phyloP scores from a whole-genome alignment of 2,888 invertebrate genomes.

The Drosophila borealis region DNA sequence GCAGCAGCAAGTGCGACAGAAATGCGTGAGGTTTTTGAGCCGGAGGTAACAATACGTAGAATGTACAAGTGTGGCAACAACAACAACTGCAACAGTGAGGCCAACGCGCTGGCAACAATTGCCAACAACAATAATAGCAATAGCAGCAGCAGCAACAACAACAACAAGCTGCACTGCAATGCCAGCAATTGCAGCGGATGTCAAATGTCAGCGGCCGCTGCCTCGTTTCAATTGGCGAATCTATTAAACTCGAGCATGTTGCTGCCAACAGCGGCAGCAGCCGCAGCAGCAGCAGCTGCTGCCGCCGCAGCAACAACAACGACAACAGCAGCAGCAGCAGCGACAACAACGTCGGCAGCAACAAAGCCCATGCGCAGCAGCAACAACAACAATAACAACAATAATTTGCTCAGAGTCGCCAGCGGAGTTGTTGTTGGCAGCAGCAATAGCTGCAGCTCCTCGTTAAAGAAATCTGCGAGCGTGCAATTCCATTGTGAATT shows the following conservation, averaged over 20 bases:
- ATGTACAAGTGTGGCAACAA: slow-evolving; percentile 83
- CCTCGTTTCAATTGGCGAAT: slow-evolving; percentile 83
- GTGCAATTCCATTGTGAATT: slow-evolving; percentile 83
- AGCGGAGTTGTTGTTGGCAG: slow-evolving; percentile 2
- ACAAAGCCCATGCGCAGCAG: slow-evolving; percentile 16
- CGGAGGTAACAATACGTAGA: slow-evolving; percentile 84
- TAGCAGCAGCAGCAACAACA: slow-evolving; percentile 37
- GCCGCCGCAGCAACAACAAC: slow-evolving; percentile 22
- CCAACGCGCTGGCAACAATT: slow-evolving; percentile 16
- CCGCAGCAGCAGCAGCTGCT: slow-evolving; percentile 31
- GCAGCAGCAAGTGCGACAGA: slow-evolving; percentile 39
- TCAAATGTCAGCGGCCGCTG: slow-evolving; percentile 82
- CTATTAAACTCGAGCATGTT: slow-evolving; percentile 81
- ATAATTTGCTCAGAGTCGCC: slow-evolving; percentile 15
- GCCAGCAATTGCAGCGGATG: slow-evolving; percentile 79
- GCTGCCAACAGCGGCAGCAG: slow-evolving; percentile 63
- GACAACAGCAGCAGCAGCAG: slow-evolving; percentile 20
- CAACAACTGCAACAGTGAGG: slow-evolving; percentile 15
- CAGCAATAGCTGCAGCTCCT: slow-evolving; percentile 32
- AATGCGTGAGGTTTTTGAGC: slow-evolving; percentile 78
- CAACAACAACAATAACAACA: slow-evolving; percentile 16
- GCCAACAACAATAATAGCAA: slow-evolving; percentile 27
- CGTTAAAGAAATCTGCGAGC: slow-evolving; percentile 68
- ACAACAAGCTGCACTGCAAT: slow-evolving; percentile 51
- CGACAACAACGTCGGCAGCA: slow-evolving; percentile 9